Conservation (phyloP, 2,113 vertebrate genomes). For the Pyrgilauda ruficollis region DNA sequence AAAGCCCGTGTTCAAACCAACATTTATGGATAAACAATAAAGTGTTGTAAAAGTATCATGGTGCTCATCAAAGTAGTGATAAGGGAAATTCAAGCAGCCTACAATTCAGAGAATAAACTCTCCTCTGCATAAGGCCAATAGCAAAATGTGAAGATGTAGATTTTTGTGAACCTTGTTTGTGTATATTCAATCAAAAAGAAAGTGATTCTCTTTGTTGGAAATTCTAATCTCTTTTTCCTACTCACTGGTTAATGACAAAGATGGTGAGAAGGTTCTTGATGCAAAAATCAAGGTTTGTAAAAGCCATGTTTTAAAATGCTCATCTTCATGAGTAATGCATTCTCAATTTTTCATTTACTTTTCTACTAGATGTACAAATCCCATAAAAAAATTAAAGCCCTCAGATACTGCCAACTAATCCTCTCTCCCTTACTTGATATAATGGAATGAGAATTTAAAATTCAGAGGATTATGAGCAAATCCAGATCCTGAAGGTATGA, state of each 20-base stretch:
- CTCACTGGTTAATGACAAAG: background rate
- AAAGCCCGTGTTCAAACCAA: background rate
- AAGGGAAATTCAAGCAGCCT: background rate
- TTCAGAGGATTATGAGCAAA: slow-evolving; percentile 51
- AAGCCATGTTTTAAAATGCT: background rate
- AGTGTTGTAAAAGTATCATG: background rate
- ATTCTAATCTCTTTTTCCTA: background rate
- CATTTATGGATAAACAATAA: background rate
- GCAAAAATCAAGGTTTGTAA: background rate
- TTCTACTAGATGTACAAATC: slow-evolving; percentile 11
- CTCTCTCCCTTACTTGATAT: background rate
- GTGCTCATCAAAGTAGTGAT: background rate
- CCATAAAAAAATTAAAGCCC: slow-evolving; percentile 30
- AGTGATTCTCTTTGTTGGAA: background rate
- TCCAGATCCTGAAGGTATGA: slow-evolving; percentile 8
- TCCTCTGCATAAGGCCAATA: background rate
- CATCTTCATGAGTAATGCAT: background rate
- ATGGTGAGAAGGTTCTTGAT: background rate
- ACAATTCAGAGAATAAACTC: background rate
- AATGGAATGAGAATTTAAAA: slow-evolving; percentile 47
- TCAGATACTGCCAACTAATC: slow-evolving; percentile 34
- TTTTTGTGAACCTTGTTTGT: background rate
- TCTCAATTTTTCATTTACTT: slow-evolving; percentile 27
- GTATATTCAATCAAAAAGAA: background rate
- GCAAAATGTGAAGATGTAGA: background rate